Percentiles rank a stretch among this genome's conserved stretches.
Evolutionary conservation across 2,888 invertebrate genomes (phyloP).

Genomic region (Mantis religiosa): DNA sequence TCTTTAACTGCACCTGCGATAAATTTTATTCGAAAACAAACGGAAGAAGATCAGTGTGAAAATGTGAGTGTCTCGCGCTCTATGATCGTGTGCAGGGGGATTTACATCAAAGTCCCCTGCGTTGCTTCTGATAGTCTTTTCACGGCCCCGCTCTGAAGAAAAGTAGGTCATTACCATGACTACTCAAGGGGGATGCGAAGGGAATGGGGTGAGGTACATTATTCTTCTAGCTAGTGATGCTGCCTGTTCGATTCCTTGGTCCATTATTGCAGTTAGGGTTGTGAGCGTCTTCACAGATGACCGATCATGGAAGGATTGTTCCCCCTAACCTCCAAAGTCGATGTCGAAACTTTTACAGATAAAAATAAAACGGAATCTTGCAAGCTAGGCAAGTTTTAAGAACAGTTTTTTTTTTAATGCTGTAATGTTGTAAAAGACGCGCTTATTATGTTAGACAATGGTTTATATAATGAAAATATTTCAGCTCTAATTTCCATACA

Average conservation of each 20-base stretch:
- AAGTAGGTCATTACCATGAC: slow-evolving; percentile 9
- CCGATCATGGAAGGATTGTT: too few species aligned
- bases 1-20: too few species aligned
- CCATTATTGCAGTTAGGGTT: not conserved
- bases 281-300: not conserved
- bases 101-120: not conserved
- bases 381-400: not conserved
- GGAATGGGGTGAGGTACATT: not conserved
- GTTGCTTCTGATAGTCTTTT: not conserved
- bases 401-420: not conserved
- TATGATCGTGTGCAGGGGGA: not conserved
- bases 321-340: not conserved
- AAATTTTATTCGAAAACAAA: too few species aligned
- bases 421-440: not conserved
- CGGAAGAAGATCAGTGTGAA: too few species aligned
- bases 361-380: not conserved
- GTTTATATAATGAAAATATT: too few species aligned
- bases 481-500: too few species aligned
- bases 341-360: not conserved
- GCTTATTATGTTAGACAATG: too few species aligned
- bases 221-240: not conserved
- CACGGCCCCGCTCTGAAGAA: slow-evolving; percentile 1
- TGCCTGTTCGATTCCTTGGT: not conserved
- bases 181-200: not conserved
- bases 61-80: too few species aligned